phyloP scores from a whole-genome alignment of 2,888 invertebrate species.

The Graphium colonna region DNA sequence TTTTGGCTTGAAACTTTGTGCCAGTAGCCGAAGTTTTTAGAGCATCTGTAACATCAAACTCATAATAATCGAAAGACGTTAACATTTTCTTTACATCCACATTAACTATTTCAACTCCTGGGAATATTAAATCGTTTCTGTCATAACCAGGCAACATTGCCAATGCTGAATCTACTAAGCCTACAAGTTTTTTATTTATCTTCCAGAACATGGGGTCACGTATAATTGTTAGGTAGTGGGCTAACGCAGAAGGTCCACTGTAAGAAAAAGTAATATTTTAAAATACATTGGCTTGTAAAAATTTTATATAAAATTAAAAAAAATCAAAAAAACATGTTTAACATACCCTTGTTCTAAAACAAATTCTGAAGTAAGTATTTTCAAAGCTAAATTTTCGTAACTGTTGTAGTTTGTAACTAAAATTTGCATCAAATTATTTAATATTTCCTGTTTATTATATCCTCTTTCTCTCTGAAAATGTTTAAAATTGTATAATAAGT shows the following conservation, averaged over 20 bases:
- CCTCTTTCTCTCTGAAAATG: conserved; percentile 58
- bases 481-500: no score
- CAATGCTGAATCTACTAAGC: conserved; percentile 79
- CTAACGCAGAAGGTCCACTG: conserved; percentile 56
- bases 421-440: conserved; percentile 63
- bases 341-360: conserved; percentile 43
- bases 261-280: conserved; percentile 16
- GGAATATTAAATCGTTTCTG: conserved; percentile 78
- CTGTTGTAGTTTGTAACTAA: conserved; percentile 57
- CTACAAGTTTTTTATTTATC: conserved; percentile 81
- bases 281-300: no score
- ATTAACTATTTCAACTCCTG: conserved; percentile 81
- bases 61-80: conserved; percentile 84
- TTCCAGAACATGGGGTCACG: conserved; percentile 87
- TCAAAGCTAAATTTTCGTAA: conserved; percentile 55
- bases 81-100: conserved; percentile 82
- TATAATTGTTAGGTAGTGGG: conserved; percentile 80
- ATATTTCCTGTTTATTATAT: conserved; percentile 59
- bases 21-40: conserved; percentile 52
- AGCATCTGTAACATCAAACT: conserved; percentile 82
- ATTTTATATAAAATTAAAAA: no score
- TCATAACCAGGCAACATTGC: conserved; percentile 46
- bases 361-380: conserved; percentile 43
- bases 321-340: no score
- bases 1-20: conserved; percentile 60